phyloP scores from a whole-genome alignment of 1,140 invertebrate genomes.

The Conus betulinus region DNA sequence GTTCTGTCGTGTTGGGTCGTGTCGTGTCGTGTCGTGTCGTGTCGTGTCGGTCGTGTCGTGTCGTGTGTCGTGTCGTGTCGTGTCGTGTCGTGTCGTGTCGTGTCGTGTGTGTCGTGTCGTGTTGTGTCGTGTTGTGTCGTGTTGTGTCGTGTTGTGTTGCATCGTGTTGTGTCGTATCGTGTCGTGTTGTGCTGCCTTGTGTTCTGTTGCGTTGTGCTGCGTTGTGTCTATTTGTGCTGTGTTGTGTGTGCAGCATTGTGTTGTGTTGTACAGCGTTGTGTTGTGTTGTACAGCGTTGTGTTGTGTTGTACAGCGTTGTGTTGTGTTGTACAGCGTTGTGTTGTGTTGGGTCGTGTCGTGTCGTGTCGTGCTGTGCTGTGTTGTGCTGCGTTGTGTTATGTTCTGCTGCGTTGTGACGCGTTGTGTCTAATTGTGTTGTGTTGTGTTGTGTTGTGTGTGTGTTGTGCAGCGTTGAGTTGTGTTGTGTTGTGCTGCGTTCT shows the following conservation, averaged over 20 bases:
- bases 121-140: too few relatives aligned
- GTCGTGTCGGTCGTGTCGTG: too few relatives aligned
- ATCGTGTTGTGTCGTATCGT: neutral
- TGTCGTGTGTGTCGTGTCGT: too few relatives aligned
- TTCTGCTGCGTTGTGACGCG: neutral
- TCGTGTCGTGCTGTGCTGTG: neutral
- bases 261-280: neutral
- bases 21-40: too few relatives aligned
- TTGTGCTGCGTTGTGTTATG: neutral
- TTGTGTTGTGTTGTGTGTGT: neutral
- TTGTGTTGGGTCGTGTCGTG: neutral
- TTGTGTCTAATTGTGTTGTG: neutral
- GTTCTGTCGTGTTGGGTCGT: too few relatives aligned
- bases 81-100: too few relatives aligned
- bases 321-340: neutral
- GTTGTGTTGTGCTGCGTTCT: neutral
- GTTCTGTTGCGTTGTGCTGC: neutral
- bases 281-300: neutral
- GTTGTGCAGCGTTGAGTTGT: neutral
- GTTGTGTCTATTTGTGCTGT: neutral
- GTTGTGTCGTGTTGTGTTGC: too few relatives aligned
- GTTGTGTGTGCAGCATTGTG: neutral
- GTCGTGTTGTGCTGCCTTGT: neutral
- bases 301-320: too few relatives aligned
- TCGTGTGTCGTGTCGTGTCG: too few relatives aligned